These are phyloP conservation scores for Casuarius casuarius DNA, from an alignment of 2,113 vertebrate species.

Conservation along the genomic window DNA sequence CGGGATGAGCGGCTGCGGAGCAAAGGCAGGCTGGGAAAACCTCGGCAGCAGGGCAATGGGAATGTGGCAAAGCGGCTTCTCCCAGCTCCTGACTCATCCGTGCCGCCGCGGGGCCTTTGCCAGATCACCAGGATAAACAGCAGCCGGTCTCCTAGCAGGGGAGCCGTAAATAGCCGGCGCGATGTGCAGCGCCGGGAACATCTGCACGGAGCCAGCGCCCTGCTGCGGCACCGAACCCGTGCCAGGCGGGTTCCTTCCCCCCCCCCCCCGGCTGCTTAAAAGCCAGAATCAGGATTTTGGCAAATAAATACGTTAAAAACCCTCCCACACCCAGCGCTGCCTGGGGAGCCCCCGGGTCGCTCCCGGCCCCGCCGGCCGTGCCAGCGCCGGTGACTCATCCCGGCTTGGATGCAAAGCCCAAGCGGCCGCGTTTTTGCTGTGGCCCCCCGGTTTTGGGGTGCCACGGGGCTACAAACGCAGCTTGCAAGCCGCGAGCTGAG, in stretches of 20 bases:
- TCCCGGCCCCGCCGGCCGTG: not conserved
- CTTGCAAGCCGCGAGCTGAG: not conserved
- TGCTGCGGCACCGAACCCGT: not conserved
- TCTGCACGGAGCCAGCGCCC: not conserved
- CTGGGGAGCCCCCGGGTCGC: not conserved
- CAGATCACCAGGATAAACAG: conserved; percentile 62
- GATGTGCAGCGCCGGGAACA: not conserved
- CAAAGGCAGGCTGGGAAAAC: not conserved
- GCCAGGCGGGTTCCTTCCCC: not conserved
- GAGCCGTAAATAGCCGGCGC: not conserved
- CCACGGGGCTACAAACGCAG: fast-evolving
- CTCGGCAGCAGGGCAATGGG: not conserved
- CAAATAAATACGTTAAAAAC: not conserved
- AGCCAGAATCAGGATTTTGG: not conserved
- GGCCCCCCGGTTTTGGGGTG: too few species aligned
- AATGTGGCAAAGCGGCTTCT: conserved; percentile 45
- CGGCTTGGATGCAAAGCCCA: not conserved
- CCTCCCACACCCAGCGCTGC: not conserved
- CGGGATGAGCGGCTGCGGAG: not conserved
- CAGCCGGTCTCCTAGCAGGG: not conserved
- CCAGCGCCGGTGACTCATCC: conserved; percentile 40
- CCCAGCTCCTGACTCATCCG: conserved; percentile 58
- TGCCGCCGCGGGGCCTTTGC: not conserved
- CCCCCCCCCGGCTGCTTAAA: fast-evolving
- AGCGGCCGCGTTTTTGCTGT: too few species aligned